A percentile compares a stretch with the other conserved stretches of the same genome.
Conservation (phyloP, 2,797 vertebrate species). For the Myiothlypis chrysogaster region DNA sequence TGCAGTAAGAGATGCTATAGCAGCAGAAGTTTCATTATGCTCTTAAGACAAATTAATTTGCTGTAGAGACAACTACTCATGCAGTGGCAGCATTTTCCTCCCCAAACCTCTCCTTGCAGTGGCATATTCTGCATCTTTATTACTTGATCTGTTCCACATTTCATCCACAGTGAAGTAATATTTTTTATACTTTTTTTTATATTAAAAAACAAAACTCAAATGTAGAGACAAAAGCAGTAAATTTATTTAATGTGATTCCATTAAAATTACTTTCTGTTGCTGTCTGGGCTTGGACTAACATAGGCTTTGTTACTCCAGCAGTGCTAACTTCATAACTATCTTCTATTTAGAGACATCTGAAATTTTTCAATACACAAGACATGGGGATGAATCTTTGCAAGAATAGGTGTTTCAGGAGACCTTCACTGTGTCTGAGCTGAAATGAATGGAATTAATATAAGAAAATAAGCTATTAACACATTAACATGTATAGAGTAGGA, state of each 20-base stretch:
- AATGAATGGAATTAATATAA: background rate
- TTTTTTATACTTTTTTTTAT: background rate
- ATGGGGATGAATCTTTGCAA: background rate
- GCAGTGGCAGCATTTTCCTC: background rate
- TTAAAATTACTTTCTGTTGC: background rate
- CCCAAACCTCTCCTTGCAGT: background rate
- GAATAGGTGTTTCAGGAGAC: background rate
- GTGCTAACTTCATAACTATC: accelerated
- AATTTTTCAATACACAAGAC: background rate
- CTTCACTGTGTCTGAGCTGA: background rate
- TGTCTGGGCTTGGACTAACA: background rate
- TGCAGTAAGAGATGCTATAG: background rate
- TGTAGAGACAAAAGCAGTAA: background rate
- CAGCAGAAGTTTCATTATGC: background rate
- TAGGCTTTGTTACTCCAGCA: background rate
- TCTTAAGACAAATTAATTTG: background rate
- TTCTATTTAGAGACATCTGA: background rate
- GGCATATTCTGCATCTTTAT: background rate
- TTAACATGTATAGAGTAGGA: background rate
- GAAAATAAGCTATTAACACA: background rate
- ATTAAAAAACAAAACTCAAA: background rate
- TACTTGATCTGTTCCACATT: background rate
- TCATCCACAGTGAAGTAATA: background rate
- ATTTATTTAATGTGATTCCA: background rate
- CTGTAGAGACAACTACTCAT: background rate